Evolutionary conservation across 2,797 vertebrate genomes (phyloP).

Genomic region (Paramormyrops hopkinsi): DNA sequence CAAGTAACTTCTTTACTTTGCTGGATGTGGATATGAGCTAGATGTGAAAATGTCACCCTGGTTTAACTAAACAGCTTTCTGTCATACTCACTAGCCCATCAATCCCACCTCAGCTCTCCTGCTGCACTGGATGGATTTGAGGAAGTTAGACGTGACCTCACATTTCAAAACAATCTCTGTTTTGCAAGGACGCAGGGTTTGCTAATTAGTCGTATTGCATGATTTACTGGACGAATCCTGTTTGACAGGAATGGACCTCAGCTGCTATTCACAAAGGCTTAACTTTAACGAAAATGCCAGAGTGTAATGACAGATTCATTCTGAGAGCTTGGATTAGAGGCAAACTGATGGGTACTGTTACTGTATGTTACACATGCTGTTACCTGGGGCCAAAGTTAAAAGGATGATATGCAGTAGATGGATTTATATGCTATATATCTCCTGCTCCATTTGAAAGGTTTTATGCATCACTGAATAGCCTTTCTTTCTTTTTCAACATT

Average conservation of each 20-base stretch:
- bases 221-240: background rate
- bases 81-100: background rate
- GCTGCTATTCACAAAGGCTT: background rate
- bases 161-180: background rate
- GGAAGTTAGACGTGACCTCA: background rate
- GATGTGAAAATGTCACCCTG: background rate
- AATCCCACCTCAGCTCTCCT: background rate
- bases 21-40: background rate
- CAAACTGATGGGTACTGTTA: background rate
- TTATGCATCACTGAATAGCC: background rate
- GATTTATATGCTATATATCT: background rate
- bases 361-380: background rate
- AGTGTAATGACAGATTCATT: background rate
- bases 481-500: background rate
- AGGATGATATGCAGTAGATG: background rate
- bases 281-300: background rate
- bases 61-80: background rate
- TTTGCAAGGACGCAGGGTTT: background rate
- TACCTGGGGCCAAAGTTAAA: background rate
- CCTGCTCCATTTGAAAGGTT: background rate
- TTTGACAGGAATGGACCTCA: background rate
- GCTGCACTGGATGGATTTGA: background rate
- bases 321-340: background rate
- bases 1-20: background rate
- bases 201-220: constrained; percentile 11